Evolutionary conservation across 2,888 invertebrate genomes (phyloP).

Genomic region (Ornithoptera priamus): DNA sequence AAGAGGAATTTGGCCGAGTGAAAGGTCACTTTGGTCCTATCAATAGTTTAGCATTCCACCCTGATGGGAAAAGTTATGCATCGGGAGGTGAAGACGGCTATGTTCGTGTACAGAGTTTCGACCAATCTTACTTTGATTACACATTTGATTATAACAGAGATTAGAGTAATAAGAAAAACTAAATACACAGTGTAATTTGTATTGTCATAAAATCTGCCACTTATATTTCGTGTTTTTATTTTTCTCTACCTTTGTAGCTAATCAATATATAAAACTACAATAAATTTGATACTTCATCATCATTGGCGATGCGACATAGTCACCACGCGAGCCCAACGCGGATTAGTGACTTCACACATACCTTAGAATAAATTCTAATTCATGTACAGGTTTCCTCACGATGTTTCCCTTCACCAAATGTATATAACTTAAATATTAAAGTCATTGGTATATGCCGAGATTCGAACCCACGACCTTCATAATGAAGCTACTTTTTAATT

Average conservation of each 20-base stretch:
- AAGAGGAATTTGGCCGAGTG: slow-evolving; percentile 98
- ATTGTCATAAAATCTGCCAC: slow-evolving; percentile 24
- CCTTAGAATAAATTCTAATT: too few species aligned
- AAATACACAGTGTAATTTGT: slow-evolving; percentile 19
- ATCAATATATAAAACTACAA: too few species aligned
- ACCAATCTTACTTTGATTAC: slow-evolving; percentile 97
- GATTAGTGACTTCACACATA: too few species aligned
- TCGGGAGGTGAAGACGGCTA: slow-evolving; percentile 99
- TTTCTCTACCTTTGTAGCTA: not conserved
- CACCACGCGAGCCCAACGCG: too few species aligned
- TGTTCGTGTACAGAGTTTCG: slow-evolving; percentile 96
- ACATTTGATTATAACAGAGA: slow-evolving; percentile 90
- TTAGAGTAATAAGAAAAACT: slow-evolving; percentile 39
- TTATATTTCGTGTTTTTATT: slow-evolving; percentile 17
- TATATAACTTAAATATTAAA: too few species aligned
- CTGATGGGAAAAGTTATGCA: slow-evolving; percentile 97
- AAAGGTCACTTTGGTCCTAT: slow-evolving; percentile 99
- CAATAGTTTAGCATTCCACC: slow-evolving; percentile 98
- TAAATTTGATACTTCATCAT: too few species aligned
- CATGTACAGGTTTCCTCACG: too few species aligned
- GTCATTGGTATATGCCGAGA: too few species aligned
- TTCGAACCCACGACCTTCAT: too few species aligned
- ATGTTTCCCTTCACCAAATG: too few species aligned
- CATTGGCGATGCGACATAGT: too few species aligned
- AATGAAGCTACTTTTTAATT: too few species aligned